Base-by-base conservation (phyloP, 2,888 invertebrate species). In the Spilosoma lubricipeda region DNA sequence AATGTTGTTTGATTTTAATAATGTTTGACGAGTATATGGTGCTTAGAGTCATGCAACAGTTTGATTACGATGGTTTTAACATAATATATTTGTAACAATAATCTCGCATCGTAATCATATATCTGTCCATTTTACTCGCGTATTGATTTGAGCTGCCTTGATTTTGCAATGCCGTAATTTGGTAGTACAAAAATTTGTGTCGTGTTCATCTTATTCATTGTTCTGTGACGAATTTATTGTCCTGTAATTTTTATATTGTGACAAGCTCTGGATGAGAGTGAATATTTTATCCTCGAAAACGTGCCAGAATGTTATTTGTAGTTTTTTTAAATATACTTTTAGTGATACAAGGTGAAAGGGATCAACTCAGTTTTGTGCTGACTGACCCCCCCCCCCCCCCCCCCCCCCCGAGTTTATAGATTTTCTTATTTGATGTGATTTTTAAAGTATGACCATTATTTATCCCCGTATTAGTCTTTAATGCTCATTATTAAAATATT, bases 261-360 rank as follows among this genome's bases (percentile, higher is more conserved):
- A 90, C 92, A 88, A 88, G 87, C 86, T 88, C 88, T 87, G 89
- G 89, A 90, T 87, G 89, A 86, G 85, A 86, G 86, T 84, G 84
- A 83, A 81, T 82, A 81, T 88, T 87, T 88, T 91, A 91, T 92
- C 93, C 92, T 91, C 88, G 86, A 91, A 90, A 91, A 94, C 91
- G 95, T 95, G 95, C 95, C 95, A 95, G 94, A 95, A 93, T 92
- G 89, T 93, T 91, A 93, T 90, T 91, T 93, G 90, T 94, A 93
- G 90, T 91, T 91, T 92, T 79, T 91, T 88, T 85, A 89, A 90
- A 90, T 92, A 91, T 90, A 88, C 88, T 88, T 90, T 91, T 90
- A 91, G 87, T 90, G 89, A 87, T 88, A 86, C 87, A 82, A 82
- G 85, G 87, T 86, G 87, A 88, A 85, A 82, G 91, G 92, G 92